Base-by-base conservation (phyloP, 1,140 invertebrate species). In the Luehdorfia chinensis region DNA sequence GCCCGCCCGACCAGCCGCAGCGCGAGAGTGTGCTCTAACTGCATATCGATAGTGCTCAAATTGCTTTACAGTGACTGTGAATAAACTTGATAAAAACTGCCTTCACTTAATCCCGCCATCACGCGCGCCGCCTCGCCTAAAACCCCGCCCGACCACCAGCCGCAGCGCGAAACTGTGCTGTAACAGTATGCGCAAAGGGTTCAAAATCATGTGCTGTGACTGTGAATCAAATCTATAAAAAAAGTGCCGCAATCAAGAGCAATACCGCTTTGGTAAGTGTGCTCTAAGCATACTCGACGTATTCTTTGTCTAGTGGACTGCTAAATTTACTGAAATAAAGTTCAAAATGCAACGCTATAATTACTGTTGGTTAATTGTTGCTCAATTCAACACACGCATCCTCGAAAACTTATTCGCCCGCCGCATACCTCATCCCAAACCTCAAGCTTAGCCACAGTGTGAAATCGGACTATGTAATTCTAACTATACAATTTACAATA, bases 91-190 rank as follows among this genome's bases (percentile, higher is more conserved):
- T 8, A 7, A 33, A 33, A 33, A 16, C 1, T 2, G 5, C 30
- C 4, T 13, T 2, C 12, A 32, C 9, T 14, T 34, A n/a, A 34
- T n/a, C 88, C 89, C 4, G 87, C 89, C 44, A 90, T 89, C 63
- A 77, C 77, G 2, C 73, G 75, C 46, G 87, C 88, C 4, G 79
- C 87, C 19, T 83, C 86, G 0, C 84, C 86, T 25, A 68, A 65
- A 15, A 41, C 21, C n/a, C 34, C 34, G 8, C 25, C 25, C n/a
- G 25, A 28, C n/a, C 6, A 28, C n/a, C n/a, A 33, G 7, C 14
- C n/a, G 13, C 11, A 32, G 1, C 2, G 31, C 13, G 31, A 15
- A 32, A 32, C 7, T 32, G 12, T 32, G 0, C 1, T 32, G 4
- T 32, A 32, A 8, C 8, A 14, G 3, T 19, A 21, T n/a, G 1